Base-by-base conservation (phyloP, 1,140 invertebrate species). In the Pseudachorutes palmiensis region DNA sequence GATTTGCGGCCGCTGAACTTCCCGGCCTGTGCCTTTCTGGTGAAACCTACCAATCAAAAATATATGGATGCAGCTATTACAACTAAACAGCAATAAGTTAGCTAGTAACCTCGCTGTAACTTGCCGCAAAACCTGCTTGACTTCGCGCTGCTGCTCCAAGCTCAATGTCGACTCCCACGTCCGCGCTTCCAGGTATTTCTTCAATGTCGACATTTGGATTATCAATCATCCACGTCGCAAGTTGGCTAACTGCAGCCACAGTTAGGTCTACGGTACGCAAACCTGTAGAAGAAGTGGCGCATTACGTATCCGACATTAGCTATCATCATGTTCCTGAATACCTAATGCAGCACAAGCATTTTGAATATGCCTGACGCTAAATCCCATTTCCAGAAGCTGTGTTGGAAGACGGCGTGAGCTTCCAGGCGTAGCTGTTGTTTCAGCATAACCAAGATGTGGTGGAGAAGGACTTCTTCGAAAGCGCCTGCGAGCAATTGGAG, bases 211-310 rank as follows among this genome's bases (percentile, higher is more conserved):
- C 78, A 32, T 76, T 78, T 0, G 84, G 84, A 76, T 86, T 82
- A 71, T 86, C 84, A 29, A 86, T 75, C 84, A 86, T 86, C 85
- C 85, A 87, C 0, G 81, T 84, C n/a, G 83, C 85, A 33, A 87
- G 75, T 69, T 80, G 80, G 75, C 85, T 85, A 14, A 86, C 81
- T 28, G 79, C 79, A 31, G 81, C 78, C 2, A 81, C 82, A 58
- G 80, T 80, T 5, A 84, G 75, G 69, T 85, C 83, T 14, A 81
- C 81, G 49, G 79, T 62, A 79, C 78, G 66, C n/a, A n/a, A n/a
- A n/a, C n/a, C n/a, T n/a, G n/a, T n/a, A n/a, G n/a, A n/a, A n/a
- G n/a, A n/a, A n/a, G n/a, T n/a, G n/a, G n/a, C n/a, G n/a, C n/a
- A n/a, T n/a, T n/a, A n/a, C n/a, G n/a, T n/a, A n/a, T n/a, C n/a